Evolutionary conservation across 1,140 invertebrate species (phyloP).

Genomic region (Amphibalanus amphitrite): DNA sequence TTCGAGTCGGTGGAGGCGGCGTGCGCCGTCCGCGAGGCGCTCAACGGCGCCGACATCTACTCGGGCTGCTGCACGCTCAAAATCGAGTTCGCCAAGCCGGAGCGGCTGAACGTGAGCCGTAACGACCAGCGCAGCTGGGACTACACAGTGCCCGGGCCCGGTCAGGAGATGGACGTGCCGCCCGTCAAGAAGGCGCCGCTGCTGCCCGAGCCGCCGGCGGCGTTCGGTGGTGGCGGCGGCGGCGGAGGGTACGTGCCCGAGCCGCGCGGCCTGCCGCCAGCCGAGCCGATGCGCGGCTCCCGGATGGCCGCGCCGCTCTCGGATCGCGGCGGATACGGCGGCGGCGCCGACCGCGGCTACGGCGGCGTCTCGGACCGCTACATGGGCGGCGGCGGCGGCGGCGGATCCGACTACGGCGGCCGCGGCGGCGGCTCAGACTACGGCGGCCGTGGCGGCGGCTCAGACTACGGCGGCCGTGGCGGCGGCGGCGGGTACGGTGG

Average conservation of each 20-base stretch:
- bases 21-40: conserved; percentile 30
- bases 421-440: no score
- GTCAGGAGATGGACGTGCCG: conserved; percentile 14
- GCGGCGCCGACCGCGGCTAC: not conserved
- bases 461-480: conserved; percentile 5
- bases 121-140: conserved; percentile 41
- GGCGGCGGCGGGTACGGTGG: not conserved
- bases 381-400: conserved; percentile 5
- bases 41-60: conserved; percentile 43
- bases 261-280: not conserved
- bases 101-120: conserved; percentile 32
- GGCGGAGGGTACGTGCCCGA: not conserved
- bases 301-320: conserved; percentile 2
- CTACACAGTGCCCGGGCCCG: conserved; percentile 28
- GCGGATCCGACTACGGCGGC: no score
- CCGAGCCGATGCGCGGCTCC: not conserved
- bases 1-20: conserved; percentile 36
- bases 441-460: not conserved
- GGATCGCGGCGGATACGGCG: not conserved
- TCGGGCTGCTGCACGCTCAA: conserved; percentile 41
- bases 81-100: conserved; percentile 39
- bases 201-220: conserved; percentile 2
- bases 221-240: not conserved
- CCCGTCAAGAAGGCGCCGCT: conserved; percentile 1
- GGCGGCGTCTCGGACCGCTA: not conserved